Evolutionary conservation across 2,113 vertebrate species (phyloP).

Genomic region (Saguinus imperator): DNA sequence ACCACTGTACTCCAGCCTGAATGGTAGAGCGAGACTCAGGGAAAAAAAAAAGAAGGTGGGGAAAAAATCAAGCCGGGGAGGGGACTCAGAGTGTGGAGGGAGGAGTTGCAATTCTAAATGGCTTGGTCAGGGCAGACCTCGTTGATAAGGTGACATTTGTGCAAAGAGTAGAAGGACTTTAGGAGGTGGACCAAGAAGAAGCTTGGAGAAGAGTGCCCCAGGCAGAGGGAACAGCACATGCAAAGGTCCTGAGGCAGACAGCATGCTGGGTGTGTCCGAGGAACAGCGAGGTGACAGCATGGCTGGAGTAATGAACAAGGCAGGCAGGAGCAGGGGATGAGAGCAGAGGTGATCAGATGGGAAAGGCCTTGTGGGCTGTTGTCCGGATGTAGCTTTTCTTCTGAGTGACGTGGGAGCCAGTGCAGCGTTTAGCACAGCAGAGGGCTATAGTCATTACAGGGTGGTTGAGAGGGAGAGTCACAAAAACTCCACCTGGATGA

Average conservation of each 20-base stretch:
- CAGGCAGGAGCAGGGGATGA: neutral
- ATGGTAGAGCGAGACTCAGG: too few species aligned
- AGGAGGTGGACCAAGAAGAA: neutral
- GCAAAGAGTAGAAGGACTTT: neutral
- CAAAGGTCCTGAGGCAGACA: neutral
- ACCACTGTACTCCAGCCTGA: too few species aligned
- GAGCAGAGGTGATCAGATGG: neutral
- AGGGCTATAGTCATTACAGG: too few species aligned
- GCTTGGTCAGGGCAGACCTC: neutral
- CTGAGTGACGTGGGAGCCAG: neutral
- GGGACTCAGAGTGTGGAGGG: neutral
- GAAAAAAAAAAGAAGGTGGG: too few species aligned
- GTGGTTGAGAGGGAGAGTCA: neutral
- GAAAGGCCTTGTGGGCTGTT: neutral
- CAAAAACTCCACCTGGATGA: neutral
- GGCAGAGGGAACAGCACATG: neutral
- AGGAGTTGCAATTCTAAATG: neutral
- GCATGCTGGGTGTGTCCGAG: neutral
- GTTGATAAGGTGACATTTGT: neutral
- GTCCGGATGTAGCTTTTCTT: neutral
- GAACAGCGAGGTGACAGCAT: rapidly evolving
- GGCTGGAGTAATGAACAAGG: neutral
- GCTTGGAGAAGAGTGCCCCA: neutral
- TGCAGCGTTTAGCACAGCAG: neutral
- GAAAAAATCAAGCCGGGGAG: neutral